Evolutionary conservation across 2,113 vertebrate species (phyloP).

Genomic region (Actenoides hombroni): DNA sequence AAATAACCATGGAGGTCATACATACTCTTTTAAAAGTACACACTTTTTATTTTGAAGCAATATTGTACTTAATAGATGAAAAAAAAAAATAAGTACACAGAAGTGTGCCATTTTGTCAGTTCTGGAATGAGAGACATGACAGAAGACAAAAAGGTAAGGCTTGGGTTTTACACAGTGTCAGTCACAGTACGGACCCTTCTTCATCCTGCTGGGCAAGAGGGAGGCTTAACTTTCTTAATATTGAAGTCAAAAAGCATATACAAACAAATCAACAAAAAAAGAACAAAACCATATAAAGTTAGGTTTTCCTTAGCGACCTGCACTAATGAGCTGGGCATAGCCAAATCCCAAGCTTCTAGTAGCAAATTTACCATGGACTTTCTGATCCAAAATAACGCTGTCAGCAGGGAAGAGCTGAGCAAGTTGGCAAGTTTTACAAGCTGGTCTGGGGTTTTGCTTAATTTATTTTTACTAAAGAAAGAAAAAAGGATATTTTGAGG

Average conservation of each 20-base stretch:
- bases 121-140: not conserved
- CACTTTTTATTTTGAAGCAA: not conserved
- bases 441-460: not conserved
- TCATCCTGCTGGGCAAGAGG: not conserved
- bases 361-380: not conserved
- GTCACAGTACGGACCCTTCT: not conserved
- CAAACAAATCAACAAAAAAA: not conserved
- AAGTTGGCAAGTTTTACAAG: rapidly evolving
- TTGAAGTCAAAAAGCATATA: not conserved
- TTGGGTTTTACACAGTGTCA: not conserved
- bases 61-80: not conserved
- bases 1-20: not conserved
- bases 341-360: not conserved
- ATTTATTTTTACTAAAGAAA: not conserved
- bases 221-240: not conserved
- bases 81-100: rapidly evolving
- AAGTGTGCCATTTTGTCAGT: not conserved
- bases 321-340: no score
- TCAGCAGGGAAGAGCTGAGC: rapidly evolving
- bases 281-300: not conserved
- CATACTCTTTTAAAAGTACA: rapidly evolving
- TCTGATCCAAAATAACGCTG: no score
- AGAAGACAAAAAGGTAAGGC: not conserved
- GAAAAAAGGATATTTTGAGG: not conserved
- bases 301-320: no score